Evolutionary conservation across 2,113 vertebrate species (phyloP).

Genomic region (Phyllostomus hastatus): DNA sequence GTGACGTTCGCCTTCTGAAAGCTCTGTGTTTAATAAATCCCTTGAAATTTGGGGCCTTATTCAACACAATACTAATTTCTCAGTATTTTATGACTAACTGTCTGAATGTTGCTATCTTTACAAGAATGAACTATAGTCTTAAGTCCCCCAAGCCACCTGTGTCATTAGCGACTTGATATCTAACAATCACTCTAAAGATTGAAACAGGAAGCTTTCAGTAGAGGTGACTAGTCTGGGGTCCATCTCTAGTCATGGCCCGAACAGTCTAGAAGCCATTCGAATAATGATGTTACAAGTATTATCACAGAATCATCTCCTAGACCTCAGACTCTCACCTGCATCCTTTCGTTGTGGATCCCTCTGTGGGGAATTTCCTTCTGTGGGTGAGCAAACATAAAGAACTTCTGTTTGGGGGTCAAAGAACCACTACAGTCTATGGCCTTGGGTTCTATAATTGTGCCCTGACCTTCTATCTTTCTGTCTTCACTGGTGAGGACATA

Average conservation of each 20-base stretch:
- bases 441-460: slow-evolving; percentile 88
- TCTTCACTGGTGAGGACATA: neutral
- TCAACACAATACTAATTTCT: slow-evolving; percentile 65
- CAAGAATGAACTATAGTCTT: slow-evolving; percentile 83
- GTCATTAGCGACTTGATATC: slow-evolving; percentile 84
- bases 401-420: slow-evolving; percentile 87
- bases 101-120: neutral
- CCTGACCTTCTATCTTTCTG: slow-evolving; percentile 63
- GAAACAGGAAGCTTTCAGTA: slow-evolving; percentile 91
- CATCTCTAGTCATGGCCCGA: slow-evolving; percentile 90
- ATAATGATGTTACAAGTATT: slow-evolving; percentile 87
- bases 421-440: slow-evolving; percentile 87
- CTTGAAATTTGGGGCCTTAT: slow-evolving; percentile 87
- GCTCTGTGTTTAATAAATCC: slow-evolving; percentile 88
- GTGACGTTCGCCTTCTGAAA: slow-evolving; percentile 89
- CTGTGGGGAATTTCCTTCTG: slow-evolving; percentile 89
- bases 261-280: slow-evolving; percentile 88
- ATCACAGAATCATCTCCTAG: slow-evolving; percentile 89
- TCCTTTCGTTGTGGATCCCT: slow-evolving; percentile 83
- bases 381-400: slow-evolving; percentile 90
- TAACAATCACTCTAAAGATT: slow-evolving; percentile 92
- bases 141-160: slow-evolving; percentile 84
- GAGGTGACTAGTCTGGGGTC: slow-evolving; percentile 89
- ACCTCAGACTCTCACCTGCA: slow-evolving; percentile 77
- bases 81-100: neutral